A percentile compares a stretch with the other conserved stretches of the same genome.
phyloP scores from a whole-genome alignment of 2,797 vertebrate species.

The Pachyuromys duprasi region DNA sequence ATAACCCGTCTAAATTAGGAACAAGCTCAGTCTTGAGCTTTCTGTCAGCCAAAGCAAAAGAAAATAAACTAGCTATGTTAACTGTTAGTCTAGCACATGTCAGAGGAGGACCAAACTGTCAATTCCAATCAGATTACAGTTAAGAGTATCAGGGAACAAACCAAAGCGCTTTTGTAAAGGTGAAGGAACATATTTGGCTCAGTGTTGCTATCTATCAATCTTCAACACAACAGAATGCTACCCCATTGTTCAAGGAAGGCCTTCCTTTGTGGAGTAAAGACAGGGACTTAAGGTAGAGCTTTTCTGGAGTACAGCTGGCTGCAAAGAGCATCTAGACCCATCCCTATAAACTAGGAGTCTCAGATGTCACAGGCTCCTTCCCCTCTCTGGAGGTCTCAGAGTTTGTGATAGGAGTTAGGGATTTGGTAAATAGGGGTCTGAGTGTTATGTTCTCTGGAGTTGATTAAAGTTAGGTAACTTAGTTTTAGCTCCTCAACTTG shows the following conservation, averaged over 20 bases:
- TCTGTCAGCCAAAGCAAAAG: not conserved
- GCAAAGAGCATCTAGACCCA: not conserved
- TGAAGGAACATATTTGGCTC: not conserved
- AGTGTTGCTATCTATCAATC: not conserved
- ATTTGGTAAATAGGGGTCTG: slow-evolving; percentile 38
- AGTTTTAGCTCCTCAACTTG: slow-evolving; percentile 42
- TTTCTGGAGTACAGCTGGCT: not conserved
- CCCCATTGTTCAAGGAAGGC: not conserved
- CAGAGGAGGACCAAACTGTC: not conserved
- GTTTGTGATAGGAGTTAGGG: not conserved
- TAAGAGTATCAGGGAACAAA: not conserved
- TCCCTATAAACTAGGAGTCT: not conserved
- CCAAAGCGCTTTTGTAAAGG: not conserved
- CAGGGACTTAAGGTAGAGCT: not conserved
- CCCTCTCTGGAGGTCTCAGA: not conserved
- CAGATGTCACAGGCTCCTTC: not conserved
- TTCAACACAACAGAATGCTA: not conserved
- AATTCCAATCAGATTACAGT: not conserved
- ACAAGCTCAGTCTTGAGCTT: slow-evolving; percentile 12
- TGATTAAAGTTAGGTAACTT: slow-evolving; percentile 1
- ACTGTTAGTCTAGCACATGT: not conserved
- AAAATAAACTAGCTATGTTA: not conserved
- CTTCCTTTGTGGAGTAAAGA: not conserved
- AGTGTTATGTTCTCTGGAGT: slow-evolving; percentile 38
- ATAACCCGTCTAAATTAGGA: not conserved